Evolutionary conservation across 2,113 vertebrate genomes (phyloP), one percentile per base, ranked within the genome.

Genomic region (crab-eating macaque (Macaca fascicularis)): DNA sequence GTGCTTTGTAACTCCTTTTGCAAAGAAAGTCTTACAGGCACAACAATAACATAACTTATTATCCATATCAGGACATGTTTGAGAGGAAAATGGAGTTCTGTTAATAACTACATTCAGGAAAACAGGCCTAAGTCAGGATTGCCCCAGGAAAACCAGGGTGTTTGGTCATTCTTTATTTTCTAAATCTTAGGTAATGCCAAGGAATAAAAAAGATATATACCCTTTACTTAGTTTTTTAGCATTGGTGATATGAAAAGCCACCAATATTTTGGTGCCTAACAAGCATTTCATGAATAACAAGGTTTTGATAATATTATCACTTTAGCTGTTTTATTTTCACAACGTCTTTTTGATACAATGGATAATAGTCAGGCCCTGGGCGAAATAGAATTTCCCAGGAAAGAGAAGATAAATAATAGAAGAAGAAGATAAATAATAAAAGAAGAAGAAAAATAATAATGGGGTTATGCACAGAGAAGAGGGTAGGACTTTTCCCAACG

Each of bases 1-100:
- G 35, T 55, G 88, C 40, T 88, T 92, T 96, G 67, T 57, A 69
- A 70, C 38, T 92, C 69, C 57, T 97, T 64, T 79, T 38, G 38
- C 72, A 81, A 95, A 40, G 17, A 90, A 95, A 90, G 32, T 8
- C 32, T 83, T 78, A 92, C 67, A 52, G 16, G 22, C 25, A 48
- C 69, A 69, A 48, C 17, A 30, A 43, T n/a, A 59, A 72, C 57
- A 75, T 40, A 48, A 92, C 23, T 48, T 80, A 81, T 45, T 89
- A 61, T 92, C 12, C 35, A 90, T 70, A 75, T 5, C 3, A 57
- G 32, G 27, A 80, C 6, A 64, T 17, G 75, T 91, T 30, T 17
- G 35, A 85, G 55, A 96, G 14, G 27, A 92, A 93, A 97, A 89
- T n/a, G 48, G 14, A 30, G 12, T 84, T 84, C 38, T 92, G 23